Base-by-base conservation (phyloP, 2,888 invertebrate species). In the Eristalinus sepulchralis region DNA sequence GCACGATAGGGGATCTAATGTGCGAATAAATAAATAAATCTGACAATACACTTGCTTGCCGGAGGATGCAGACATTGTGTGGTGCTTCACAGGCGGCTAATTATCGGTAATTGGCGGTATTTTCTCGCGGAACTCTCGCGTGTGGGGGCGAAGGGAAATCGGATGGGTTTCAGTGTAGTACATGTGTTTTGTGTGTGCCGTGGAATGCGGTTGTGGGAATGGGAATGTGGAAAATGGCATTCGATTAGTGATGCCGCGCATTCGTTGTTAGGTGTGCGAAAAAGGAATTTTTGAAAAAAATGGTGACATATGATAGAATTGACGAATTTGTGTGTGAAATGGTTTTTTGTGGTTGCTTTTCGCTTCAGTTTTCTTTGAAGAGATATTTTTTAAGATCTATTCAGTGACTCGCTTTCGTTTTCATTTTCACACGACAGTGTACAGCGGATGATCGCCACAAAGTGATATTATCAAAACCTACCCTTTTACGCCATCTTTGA, bases 31-130 rank as follows among this genome's bases (percentile, higher is more conserved):
- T 86, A 83, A 79, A 83, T 83, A 86, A 83, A 86, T 79, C 78
- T 86, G 79, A 79, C 83, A 72, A 78, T 75, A 78, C 62, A 71
- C 22, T n/a, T n/a, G 73, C 60, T 67, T 34, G 39, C 27, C 60
- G 83, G 39, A 36, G 78, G 47, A 83, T 70, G 70, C 71, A 78
- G 78, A 79, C 78, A 86, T 83, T 79, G 83, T 86, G 73, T 75
- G 47, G 78, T 24, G 77, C 78, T 86, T 83, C 86, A 83, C 86
- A 86, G 70, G 86, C 83, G 71, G 78, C 86, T 86, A 83, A 86
- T 86, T 86, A 86, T 75, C 72, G 67, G 85, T 76, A 82, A 73
- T 82, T 85, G 76, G 73, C 82, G 71, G 68, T 75, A 57, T 11
- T 55, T 81, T 68, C 71, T 55, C 31, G 71, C 39, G 70, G 70